Base-by-base conservation (phyloP, 2,888 invertebrate genomes). In the Hirtodrosophila confusa region DNA sequence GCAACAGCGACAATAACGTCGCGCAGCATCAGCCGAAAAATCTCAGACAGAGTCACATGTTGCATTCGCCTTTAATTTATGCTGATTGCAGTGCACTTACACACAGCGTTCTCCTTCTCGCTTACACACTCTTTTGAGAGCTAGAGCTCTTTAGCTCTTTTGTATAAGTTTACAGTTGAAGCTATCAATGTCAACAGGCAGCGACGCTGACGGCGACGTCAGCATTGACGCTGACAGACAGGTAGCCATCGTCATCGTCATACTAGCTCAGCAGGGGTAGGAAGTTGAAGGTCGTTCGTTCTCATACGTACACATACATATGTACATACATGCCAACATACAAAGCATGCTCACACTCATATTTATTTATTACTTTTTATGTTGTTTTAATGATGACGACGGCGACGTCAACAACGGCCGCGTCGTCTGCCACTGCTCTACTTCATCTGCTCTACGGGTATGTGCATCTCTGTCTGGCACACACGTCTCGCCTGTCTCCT, bases 61-160 rank as follows among this genome's bases (percentile, higher is more conserved):
- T 88, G 88, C 88, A 86, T 84, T 71, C 69, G 71, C 51, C 65
- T 87, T 82, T 87, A 87, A 83, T 87, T 83, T 87, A 87, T 83
- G 82, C 77, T 71, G 62, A 70, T 74, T 74, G 78, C 65, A 55
- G 57, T 50, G 77, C 77, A 56, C 62, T 76, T 56, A 49, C 51
- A 50, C 17, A 43, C 44, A 44, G 40, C 40, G 63, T 31, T 6
- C 31, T 31, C 48, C 11, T 12, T 49, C 47, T 39, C 43, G 29
- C 43, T 31, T 44, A 8, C 56, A 23, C 35, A 45, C 60, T 29
- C 41, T 56, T 57, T 55, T 27, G 4, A 9, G 31, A 27, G 54
- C 60, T 61, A 58, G 54, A 58, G 55, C 69, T 58, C 61, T 78
- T 78, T 69, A 62, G 73, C 43, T 73, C 77, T 77, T 78, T 80